Base-by-base conservation (phyloP, 37 sponge, comb jelly and placozoan species). In the Amphimedon queenslandica region DNA sequence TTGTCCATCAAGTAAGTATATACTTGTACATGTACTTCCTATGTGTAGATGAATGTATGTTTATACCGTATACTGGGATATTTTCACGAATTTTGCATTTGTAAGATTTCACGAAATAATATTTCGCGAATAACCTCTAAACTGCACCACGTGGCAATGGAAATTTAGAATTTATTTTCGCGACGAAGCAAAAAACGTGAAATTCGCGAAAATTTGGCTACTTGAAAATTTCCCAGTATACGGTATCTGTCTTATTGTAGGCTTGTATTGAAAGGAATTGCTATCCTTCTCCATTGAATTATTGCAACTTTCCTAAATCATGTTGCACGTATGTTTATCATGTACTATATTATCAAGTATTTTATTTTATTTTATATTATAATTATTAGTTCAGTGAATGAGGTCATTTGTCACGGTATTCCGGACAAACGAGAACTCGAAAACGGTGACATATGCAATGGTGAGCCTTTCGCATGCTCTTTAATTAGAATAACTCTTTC, bases 371-470 rank as follows among this genome's bases (percentile, higher is more conserved):
- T n/a, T n/a, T n/a, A 16, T 63, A 8, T 30, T 67, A 23, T 10
- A 10, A 8, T 67, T 40, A 6, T 29, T 55, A 93, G 93, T 36
- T 96, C 96, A 53, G 97, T 96, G 32, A 96, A 96, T 55, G 97
- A 96, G 64, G 91, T 96, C 55, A 96, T 96, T 36, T 96, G 97
- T 63, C 97, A 96, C 37, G 97, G 97, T 11, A 96, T 96, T 27
- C 97, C 97, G 20, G 97, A 96, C 67, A 67, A 24, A 37, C 77
- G 97, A 37, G 87, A 88, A n/a, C 53, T 96, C 36, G 71, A 87
- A 35, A 82, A 96, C 53, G 97, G 97, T 40, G 97, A 96, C 71
- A 93, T 96, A 2, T 82, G 89, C 75, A 96, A 96, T 80, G 84
- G 90, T 87, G 40, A 32, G 42, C 38, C 23, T 3, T 11, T n/a